Evolutionary conservation across 2,113 vertebrate genomes (phyloP).

Genomic region (Butorides virescens): DNA sequence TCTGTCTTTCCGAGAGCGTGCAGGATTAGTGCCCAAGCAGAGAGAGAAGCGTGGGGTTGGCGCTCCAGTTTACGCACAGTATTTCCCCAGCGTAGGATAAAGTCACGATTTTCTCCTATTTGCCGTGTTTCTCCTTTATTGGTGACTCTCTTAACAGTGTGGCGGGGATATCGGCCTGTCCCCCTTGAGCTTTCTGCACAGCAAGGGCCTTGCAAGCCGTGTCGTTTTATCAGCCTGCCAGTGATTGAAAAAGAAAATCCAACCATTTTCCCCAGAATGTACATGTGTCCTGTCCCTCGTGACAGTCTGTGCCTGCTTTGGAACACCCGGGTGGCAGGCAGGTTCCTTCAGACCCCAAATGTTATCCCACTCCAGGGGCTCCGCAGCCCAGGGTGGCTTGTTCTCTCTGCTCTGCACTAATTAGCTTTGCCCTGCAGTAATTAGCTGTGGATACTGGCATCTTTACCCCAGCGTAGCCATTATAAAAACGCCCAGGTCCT

Average conservation of each 20-base stretch:
- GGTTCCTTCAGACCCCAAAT: not conserved
- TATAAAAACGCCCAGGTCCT: not conserved
- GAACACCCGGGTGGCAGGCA: not conserved
- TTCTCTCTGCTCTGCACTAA: not conserved
- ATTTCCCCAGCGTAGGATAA: not conserved
- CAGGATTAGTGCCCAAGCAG: not conserved
- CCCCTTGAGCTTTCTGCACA: not conserved
- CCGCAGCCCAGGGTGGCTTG: not conserved
- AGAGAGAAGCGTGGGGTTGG: not conserved
- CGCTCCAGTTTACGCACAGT: accelerated
- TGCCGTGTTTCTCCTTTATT: not conserved
- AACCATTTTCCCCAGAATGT: not conserved
- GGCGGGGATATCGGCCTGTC: accelerated
- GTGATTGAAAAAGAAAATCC: not conserved
- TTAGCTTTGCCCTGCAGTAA: not conserved
- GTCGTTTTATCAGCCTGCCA: not conserved
- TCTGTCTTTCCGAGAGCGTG: accelerated
- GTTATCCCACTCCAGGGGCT: not conserved
- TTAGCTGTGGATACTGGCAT: not conserved
- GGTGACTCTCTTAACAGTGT: not conserved
- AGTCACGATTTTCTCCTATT: not conserved
- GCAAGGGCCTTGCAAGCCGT: not conserved
- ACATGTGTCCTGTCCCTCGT: not conserved
- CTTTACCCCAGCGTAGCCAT: not conserved
- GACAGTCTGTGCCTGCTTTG: not conserved